Evolutionary conservation across 2,113 vertebrate genomes (phyloP).

Genomic region (Sorex araneus): DNA sequence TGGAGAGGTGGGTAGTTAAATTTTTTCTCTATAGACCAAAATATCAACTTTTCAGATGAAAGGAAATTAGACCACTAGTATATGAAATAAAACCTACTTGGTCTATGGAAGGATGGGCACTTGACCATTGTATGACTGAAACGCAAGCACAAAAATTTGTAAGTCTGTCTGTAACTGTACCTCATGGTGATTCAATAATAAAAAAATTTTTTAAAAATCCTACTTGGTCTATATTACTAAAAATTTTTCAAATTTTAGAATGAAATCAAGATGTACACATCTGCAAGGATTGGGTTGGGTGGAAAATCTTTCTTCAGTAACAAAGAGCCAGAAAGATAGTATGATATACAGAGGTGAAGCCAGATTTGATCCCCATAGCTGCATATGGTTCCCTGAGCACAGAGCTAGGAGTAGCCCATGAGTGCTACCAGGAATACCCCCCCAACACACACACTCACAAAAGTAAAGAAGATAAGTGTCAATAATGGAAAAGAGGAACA

Average conservation of each 20-base stretch:
- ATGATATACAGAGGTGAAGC: no score
- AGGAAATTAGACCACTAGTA: background rate
- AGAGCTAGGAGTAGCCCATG: no score
- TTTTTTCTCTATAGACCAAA: conserved; percentile 15
- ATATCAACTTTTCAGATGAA: conserved; percentile 2
- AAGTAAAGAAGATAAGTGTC: conserved; percentile 12
- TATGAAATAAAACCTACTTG: conserved; percentile 45
- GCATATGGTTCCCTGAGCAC: no score
- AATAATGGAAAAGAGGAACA: conserved; percentile 12
- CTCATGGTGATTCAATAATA: no score
- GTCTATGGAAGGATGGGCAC: no score
- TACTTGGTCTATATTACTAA: background rate
- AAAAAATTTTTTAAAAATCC: no score
- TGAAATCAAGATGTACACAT: background rate
- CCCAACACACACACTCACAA: background rate
- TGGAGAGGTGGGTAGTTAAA: background rate
- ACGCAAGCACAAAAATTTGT: no score
- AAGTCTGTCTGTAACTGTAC: no score
- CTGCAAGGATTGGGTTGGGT: background rate
- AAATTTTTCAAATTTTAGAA: background rate
- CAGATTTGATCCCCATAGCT: no score
- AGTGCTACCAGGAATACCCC: no score
- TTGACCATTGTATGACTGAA: no score
- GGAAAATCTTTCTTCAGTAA: background rate
- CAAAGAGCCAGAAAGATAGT: no score